Conservation (phyloP, 1,140 invertebrate species). For the Papilio polytes region DNA sequence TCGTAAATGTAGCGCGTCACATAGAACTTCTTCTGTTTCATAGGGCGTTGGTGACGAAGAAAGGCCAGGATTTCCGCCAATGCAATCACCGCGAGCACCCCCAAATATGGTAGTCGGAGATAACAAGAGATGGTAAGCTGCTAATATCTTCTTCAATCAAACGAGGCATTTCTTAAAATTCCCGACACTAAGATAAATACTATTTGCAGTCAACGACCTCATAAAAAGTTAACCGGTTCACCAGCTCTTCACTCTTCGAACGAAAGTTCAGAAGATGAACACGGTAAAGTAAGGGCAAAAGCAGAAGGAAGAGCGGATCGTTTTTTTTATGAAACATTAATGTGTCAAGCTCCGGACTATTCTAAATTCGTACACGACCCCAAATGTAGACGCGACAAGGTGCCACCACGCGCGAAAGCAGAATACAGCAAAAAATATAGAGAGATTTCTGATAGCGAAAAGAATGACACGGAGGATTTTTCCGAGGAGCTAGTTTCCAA, state of each 20-base stretch:
- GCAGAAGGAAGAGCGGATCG: slow-evolving; percentile 60
- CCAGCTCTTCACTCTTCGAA: slow-evolving; percentile 60
- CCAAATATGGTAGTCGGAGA: slow-evolving; percentile 51
- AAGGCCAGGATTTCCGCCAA: slow-evolving; percentile 40
- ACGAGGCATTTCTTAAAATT: not conserved
- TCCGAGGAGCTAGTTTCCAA: slow-evolving; percentile 67
- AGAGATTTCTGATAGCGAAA: slow-evolving; percentile 67
- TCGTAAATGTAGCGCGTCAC: too few species aligned
- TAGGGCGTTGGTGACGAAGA: slow-evolving; percentile 61
- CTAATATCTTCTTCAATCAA: not conserved
- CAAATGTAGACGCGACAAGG: slow-evolving; percentile 54
- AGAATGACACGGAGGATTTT: slow-evolving; percentile 65
- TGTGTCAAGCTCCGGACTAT: slow-evolving; percentile 66
- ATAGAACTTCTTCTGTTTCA: not conserved
- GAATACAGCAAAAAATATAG: slow-evolving; percentile 67
- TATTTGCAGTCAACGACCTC: slow-evolving; percentile 53
- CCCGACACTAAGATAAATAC: not conserved
- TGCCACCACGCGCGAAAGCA: slow-evolving; percentile 46
- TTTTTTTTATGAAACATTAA: slow-evolving; percentile 73
- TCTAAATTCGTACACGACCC: slow-evolving; percentile 60
- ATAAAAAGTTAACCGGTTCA: slow-evolving; percentile 59
- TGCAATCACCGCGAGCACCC: slow-evolving; percentile 52
- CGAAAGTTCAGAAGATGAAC: slow-evolving; percentile 72
- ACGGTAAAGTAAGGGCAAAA: slow-evolving; percentile 52
- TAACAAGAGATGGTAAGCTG: slow-evolving; percentile 59